These are phyloP conservation scores for Calcarius ornatus DNA, from an alignment of 2,113 vertebrate species.

Conservation along the genomic window DNA sequence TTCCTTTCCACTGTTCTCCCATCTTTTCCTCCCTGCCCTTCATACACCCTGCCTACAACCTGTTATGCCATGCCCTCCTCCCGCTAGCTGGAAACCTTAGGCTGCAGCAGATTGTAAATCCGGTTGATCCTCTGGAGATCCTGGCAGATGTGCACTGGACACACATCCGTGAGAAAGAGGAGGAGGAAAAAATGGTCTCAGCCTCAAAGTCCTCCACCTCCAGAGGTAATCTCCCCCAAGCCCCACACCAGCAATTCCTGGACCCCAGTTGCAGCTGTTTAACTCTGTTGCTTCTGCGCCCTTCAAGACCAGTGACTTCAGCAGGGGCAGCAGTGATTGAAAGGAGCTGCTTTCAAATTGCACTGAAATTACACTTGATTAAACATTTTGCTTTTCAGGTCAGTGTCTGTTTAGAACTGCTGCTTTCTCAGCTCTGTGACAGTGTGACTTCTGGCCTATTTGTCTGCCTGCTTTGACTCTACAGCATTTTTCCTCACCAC, in stretches of 20 bases:
- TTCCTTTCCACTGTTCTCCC: constrained; percentile 29
- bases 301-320: background rate
- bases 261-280: background rate
- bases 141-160: constrained; percentile 82
- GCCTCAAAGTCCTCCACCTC: constrained; percentile 78
- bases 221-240: constrained; percentile 84
- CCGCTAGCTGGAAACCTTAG: constrained; percentile 82
- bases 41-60: background rate
- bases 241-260: background rate
- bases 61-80: background rate
- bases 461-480: background rate
- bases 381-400: constrained; percentile 34
- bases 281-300: background rate
- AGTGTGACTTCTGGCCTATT: background rate
- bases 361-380: background rate
- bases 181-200: constrained; percentile 75
- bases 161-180: constrained; percentile 78
- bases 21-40: constrained; percentile 2
- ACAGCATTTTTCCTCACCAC: background rate
- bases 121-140: constrained; percentile 82
- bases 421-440: background rate
- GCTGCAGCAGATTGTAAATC: constrained; percentile 82
- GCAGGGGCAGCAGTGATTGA: background rate
- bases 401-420: background rate
- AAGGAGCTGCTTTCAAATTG: background rate